Conservation (phyloP, 2,113 vertebrate genomes). For the Smithornis capensis region DNA sequence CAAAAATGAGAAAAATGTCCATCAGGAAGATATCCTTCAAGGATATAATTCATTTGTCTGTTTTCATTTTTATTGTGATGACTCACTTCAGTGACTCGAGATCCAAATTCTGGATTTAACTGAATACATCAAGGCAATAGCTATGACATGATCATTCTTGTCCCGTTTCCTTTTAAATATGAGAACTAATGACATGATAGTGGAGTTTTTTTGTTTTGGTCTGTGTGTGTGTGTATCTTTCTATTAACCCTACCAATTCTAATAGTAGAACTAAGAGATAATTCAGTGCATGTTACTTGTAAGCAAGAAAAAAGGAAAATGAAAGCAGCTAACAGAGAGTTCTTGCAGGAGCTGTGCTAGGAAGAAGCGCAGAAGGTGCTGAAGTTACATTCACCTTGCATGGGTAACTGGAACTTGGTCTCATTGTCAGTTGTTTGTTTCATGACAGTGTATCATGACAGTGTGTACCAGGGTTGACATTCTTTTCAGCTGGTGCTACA, state of each 20-base stretch:
- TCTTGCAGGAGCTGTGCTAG: neutral
- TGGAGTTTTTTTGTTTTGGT: neutral
- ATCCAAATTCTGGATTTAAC: neutral
- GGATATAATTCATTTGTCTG: neutral
- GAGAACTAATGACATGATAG: neutral
- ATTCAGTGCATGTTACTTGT: neutral
- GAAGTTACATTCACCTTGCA: neutral
- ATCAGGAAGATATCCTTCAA: neutral
- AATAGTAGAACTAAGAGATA: neutral
- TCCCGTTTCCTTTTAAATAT: neutral
- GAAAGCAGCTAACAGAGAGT: neutral
- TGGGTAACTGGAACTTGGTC: neutral
- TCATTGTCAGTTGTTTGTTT: neutral
- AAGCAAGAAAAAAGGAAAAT: neutral
- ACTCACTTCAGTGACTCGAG: neutral
- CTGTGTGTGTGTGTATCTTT: neutral
- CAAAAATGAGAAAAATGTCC: neutral
- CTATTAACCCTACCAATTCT: neutral
- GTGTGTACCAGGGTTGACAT: neutral
- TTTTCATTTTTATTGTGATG: neutral
- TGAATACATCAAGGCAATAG: neutral
- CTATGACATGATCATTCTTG: neutral
- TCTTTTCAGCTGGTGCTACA: neutral
- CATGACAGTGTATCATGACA: neutral
- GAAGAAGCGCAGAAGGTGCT: neutral